Evolutionary conservation across 2,888 invertebrate species (phyloP), one percentile per base, ranked within the genome.

Genomic region (Mythimna albipuncta): DNA sequence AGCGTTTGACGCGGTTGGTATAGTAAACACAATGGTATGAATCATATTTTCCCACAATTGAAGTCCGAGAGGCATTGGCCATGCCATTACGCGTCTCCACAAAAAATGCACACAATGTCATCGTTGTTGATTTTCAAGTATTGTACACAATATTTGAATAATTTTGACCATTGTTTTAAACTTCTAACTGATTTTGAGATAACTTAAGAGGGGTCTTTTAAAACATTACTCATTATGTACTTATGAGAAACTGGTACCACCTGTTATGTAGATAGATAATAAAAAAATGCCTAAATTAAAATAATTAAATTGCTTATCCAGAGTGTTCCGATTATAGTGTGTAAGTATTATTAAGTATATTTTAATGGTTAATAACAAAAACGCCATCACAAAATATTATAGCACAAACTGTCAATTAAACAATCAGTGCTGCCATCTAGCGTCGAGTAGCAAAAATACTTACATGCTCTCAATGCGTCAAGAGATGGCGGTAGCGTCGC

Each of bases 401-500:
- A 19, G 11, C n/a, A 10, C 11, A 11, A 38, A 44, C 32, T n/a
- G 16, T 9, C 1, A 35, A 26, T 52, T 32, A 61, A 59, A 44
- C 13, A 44, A 62, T 55, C 19, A n/a, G 73, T 81, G 57, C 62
- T 81, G 95, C 90, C 93, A 93, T 88, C 95, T 94, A 91, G 82
- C 83, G 90, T 75, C 85, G 89, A 94, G 89, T 95, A 94, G 95
- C 87, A 26, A 59, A 64, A 91, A 86, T 92, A 95, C 96, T 96
- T 90, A 96, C 96, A 96, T 93, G 96, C 96, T 88, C 96, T 93
- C 44, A 96, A 90, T 35, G 96, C 96, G 87, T 96, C 96, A 69
- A 96, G 94, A 91, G 96, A 96, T 92, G 96, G 96, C 93, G 96
- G 96, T 88, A 96, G 90, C 58, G 96, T 96, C 81, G 96, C 95